Percentiles rank a stretch among this genome's conserved stretches.
Conservation (phyloP, 2,888 invertebrate genomes). For the Hypomecis atomaria region DNA sequence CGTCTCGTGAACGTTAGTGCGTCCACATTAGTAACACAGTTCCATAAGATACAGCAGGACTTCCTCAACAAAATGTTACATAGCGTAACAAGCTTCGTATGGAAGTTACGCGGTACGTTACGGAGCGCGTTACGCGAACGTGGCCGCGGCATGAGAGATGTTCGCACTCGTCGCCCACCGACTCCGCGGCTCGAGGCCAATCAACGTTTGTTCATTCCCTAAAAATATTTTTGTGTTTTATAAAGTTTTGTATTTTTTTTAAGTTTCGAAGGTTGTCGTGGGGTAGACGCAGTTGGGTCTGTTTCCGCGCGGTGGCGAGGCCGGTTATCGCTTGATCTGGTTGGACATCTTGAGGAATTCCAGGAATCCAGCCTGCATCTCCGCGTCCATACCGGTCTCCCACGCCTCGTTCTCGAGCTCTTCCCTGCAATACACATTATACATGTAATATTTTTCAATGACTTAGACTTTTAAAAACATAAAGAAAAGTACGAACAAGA, state of each 20-base stretch:
- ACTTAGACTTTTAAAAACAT: too few relatives aligned
- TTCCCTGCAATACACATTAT: slow-evolving; percentile 61
- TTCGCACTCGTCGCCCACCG: slow-evolving; percentile 9
- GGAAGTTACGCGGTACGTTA: too few relatives aligned
- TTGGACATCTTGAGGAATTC: slow-evolving; percentile 83
- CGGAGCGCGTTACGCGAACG: too few relatives aligned
- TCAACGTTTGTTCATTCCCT: slow-evolving; percentile 53
- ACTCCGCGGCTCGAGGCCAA: slow-evolving; percentile 34
- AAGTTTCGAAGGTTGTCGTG: slow-evolving; percentile 61
- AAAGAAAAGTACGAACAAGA: too few relatives aligned
- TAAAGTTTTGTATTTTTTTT: slow-evolving; percentile 69
- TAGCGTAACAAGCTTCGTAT: too few relatives aligned
- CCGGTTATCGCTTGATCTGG: slow-evolving; percentile 82
- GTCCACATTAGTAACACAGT: too few relatives aligned
- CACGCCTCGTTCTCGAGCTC: slow-evolving; percentile 80
- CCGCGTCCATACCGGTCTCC: slow-evolving; percentile 82
- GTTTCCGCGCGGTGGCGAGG: slow-evolving; percentile 55
- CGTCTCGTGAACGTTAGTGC: too few relatives aligned
- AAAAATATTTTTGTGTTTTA: slow-evolving; percentile 76
- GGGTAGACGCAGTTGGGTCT: slow-evolving; percentile 65
- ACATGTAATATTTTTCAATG: neutral
- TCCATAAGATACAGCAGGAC: too few relatives aligned
- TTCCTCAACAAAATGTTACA: too few relatives aligned
- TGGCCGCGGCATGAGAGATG: neutral
- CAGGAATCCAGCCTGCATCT: slow-evolving; percentile 81